Evolutionary conservation across 2,797 vertebrate genomes (phyloP).

Genomic region (Acanthurus tractus): DNA sequence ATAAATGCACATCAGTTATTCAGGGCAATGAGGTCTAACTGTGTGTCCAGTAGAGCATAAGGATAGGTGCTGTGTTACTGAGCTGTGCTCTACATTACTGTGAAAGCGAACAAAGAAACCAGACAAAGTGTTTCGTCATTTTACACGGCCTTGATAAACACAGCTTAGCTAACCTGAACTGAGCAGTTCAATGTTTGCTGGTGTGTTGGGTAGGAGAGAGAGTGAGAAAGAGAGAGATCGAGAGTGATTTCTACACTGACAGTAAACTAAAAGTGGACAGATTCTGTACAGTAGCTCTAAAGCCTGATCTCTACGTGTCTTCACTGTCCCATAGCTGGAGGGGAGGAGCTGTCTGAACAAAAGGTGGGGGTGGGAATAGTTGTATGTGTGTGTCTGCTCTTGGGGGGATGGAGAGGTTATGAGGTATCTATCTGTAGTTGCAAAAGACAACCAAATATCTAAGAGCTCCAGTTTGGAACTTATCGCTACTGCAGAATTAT

Average conservation of each 20-base stretch:
- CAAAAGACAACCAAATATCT: constrained; percentile 13
- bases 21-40: constrained; percentile 1
- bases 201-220: background rate
- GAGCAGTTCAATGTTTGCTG: background rate
- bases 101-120: constrained; percentile 19
- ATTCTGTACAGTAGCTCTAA: constrained; percentile 30
- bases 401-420: constrained; percentile 57
- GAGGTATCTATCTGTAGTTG: constrained; percentile 8
- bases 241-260: background rate
- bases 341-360: constrained; percentile 69
- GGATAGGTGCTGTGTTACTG: no score
- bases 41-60: constrained; percentile 18
- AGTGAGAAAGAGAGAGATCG: no score
- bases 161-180: background rate
- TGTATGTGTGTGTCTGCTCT: constrained; percentile 12
- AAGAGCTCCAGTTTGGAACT: background rate
- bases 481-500: constrained; percentile 2
- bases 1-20: background rate
- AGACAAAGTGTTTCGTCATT: constrained; percentile 7
- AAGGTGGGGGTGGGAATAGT: constrained; percentile 59
- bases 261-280: constrained; percentile 12
- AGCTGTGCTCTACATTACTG: background rate
- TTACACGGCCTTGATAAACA: constrained; percentile 34
- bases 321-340: constrained; percentile 70
- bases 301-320: constrained; percentile 40